Conservation (phyloP, 2,113 vertebrate species). For the Zeus faber region DNA sequence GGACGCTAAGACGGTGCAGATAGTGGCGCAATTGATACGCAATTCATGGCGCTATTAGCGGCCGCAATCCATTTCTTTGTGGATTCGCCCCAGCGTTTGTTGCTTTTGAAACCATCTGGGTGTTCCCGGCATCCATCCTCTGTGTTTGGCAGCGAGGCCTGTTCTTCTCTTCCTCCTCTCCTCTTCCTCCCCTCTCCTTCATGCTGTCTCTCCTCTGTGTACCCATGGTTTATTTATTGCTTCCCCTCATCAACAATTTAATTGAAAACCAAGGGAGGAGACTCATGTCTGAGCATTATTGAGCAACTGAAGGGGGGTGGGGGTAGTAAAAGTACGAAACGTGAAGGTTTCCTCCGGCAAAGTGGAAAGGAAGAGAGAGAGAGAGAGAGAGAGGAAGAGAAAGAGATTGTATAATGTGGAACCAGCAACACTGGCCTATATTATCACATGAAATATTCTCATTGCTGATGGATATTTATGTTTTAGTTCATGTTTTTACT, state of each 20-base stretch:
- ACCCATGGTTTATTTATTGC: constrained; percentile 50
- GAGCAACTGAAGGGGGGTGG: constrained; percentile 34
- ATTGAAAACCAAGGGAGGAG: constrained; percentile 48
- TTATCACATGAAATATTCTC: too few species aligned
- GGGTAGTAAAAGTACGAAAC: constrained; percentile 36
- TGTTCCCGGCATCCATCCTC: constrained; percentile 34
- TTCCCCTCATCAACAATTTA: constrained; percentile 53
- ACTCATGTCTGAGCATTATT: constrained; percentile 39
- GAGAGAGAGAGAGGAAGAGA: constrained; percentile 13
- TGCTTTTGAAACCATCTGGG: too few species aligned
- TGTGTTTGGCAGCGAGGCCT: constrained; percentile 27
- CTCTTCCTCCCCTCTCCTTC: constrained; percentile 17
- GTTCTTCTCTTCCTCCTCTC: constrained; percentile 15
- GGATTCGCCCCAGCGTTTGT: too few species aligned
- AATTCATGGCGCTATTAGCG: too few species aligned
- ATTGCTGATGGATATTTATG: too few species aligned
- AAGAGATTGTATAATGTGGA: too few species aligned
- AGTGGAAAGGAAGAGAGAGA: constrained; percentile 7
- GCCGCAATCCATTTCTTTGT: too few species aligned
- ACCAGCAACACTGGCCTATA: too few species aligned
- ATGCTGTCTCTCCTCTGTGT: constrained; percentile 33
- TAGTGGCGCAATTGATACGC: too few species aligned
- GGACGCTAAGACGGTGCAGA: too few species aligned
- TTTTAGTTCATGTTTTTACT: too few species aligned
- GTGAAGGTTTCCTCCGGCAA: constrained; percentile 30